Evolutionary conservation across 2,797 vertebrate species (phyloP).

Genomic region (Danio aesculapii): DNA sequence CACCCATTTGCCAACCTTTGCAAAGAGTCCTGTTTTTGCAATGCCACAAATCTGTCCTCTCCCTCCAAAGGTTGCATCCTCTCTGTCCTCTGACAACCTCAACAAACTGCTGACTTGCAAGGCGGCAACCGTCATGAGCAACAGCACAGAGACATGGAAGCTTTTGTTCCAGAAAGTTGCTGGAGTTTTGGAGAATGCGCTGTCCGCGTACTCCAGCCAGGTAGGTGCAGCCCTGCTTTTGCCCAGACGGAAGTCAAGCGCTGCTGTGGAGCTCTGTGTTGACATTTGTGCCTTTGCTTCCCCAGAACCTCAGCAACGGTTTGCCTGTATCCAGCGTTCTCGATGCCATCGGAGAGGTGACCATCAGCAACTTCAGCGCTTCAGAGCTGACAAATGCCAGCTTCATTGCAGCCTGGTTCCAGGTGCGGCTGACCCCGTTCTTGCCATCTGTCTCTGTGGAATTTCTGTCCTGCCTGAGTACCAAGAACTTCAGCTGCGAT

Average conservation of each 20-base stretch:
- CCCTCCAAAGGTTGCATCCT: neutral
- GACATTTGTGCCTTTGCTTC: neutral
- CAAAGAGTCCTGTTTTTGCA: neutral
- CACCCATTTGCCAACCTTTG: neutral
- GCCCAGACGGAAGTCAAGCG: neutral
- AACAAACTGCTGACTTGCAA: constrained; percentile 61
- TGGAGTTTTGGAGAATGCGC: constrained; percentile 56
- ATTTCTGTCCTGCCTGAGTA: constrained; percentile 64
- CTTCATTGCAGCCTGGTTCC: constrained; percentile 61
- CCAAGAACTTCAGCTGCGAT: constrained; percentile 65
- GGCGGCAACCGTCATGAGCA: constrained; percentile 6
- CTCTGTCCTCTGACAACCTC: constrained; percentile 33
- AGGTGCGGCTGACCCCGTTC: constrained; percentile 54
- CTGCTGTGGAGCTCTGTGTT: neutral
- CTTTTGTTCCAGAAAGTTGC: constrained; percentile 54
- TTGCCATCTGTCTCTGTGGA: constrained; percentile 58
- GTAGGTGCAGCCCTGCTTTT: constrained; percentile 34
- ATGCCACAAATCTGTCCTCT: neutral
- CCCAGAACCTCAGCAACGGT: constrained; percentile 44
- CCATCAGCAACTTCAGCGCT: constrained; percentile 53
- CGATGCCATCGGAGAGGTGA: constrained; percentile 64
- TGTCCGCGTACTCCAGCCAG: constrained; percentile 34
- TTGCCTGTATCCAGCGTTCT: constrained; percentile 52
- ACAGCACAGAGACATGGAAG: constrained; percentile 43
- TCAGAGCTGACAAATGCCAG: constrained; percentile 43